phyloP scores from a whole-genome alignment of 2,797 vertebrate species.

The Falco cherrug region DNA sequence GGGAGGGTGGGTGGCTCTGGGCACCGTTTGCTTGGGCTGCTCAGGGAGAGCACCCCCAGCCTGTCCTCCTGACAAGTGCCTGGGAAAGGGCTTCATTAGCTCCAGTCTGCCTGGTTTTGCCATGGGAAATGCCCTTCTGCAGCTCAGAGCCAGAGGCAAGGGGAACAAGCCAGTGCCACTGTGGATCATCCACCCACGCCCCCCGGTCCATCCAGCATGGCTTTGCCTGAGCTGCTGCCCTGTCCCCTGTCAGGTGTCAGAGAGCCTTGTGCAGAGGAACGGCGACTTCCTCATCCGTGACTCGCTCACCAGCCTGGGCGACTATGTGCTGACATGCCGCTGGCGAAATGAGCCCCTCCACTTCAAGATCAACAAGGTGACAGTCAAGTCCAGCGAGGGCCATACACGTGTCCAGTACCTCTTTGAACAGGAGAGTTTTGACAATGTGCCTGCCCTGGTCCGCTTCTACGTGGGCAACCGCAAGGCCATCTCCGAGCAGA shows the following conservation, averaged over 20 bases:
- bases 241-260: constrained; percentile 83
- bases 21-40: not conserved
- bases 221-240: not conserved
- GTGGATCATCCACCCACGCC: not conserved
- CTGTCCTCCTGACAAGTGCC: not conserved
- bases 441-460: constrained; percentile 91
- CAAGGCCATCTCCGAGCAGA: constrained; percentile 88
- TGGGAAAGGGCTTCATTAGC: not conserved
- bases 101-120: not conserved
- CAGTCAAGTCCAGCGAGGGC: constrained; percentile 89
- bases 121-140: not conserved
- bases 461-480: constrained; percentile 91
- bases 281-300: constrained; percentile 96
- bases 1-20: not conserved
- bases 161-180: not conserved
- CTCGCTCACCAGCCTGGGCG: constrained; percentile 89
- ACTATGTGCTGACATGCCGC: constrained; percentile 93
- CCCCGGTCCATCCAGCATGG: not conserved
- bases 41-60: not conserved
- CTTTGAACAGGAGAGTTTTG: constrained; percentile 92
- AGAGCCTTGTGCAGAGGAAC: constrained; percentile 89
- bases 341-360: constrained; percentile 93
- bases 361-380: constrained; percentile 95
- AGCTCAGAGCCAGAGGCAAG: not conserved
- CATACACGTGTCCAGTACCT: constrained; percentile 89